Percentiles rank a stretch among this genome's conserved stretches.
Evolutionary conservation across 2,888 invertebrate species (phyloP).

Genomic region (Pyrgus malvae): DNA sequence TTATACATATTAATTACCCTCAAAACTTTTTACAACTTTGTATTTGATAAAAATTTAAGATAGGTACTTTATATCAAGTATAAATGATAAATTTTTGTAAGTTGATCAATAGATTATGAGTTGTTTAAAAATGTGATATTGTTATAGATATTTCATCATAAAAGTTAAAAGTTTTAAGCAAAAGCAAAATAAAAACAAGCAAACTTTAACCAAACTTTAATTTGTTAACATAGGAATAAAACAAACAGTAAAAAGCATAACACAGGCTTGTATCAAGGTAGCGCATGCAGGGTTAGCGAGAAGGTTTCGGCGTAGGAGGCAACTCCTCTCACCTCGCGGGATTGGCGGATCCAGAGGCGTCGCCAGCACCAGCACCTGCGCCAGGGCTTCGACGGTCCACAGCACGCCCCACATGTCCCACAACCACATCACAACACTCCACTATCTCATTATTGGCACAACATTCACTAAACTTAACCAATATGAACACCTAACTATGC

Average conservation of each 20-base stretch:
- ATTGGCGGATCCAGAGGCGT: constrained; percentile 67
- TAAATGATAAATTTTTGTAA: too few species aligned
- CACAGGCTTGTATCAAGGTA: constrained; percentile 31
- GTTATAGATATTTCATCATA: too few species aligned
- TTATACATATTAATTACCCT: too few species aligned
- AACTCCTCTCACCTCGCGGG: constrained; percentile 75
- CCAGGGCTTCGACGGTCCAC: constrained; percentile 68
- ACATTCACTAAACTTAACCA: constrained; percentile 78
- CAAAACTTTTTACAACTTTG: too few species aligned
- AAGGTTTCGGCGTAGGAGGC: constrained; percentile 54
- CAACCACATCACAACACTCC: constrained; percentile 80
- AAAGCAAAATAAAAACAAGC: constrained; percentile 7
- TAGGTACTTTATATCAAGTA: too few species aligned
- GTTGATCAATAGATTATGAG: too few species aligned
- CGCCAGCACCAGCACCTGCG: constrained; percentile 61
- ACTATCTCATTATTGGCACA: constrained; percentile 82
- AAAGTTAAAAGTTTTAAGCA: not conserved
- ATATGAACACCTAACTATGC: constrained; percentile 77
- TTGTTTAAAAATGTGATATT: too few species aligned
- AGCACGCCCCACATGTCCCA: constrained; percentile 79
- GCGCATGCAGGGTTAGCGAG: constrained; percentile 51
- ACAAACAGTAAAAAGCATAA: constrained; percentile 10
- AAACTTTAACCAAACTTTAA: constrained; percentile 1
- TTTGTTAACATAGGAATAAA: not conserved
- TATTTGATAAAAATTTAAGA: too few species aligned